These are phyloP conservation scores for Globodera ellingtonae DNA, from an alignment of 1,140 invertebrate species.

Conservation along the genomic window DNA sequence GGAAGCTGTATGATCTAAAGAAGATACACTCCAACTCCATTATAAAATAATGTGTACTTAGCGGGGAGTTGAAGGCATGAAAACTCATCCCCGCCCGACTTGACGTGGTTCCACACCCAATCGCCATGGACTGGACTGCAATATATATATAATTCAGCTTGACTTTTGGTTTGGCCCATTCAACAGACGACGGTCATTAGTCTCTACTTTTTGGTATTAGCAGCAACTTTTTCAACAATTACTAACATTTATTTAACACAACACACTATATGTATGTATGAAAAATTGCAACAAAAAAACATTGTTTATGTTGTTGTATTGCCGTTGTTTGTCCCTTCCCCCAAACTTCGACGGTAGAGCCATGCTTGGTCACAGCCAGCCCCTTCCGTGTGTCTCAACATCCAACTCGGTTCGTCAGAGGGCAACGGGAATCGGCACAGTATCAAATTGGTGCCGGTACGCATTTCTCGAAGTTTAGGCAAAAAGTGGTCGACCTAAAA, in stretches of 20 bases:
- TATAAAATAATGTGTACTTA: too few species aligned
- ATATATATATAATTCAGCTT: too few species aligned
- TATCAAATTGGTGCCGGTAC: constrained; percentile 47
- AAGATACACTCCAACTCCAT: too few species aligned
- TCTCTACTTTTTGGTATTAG: too few species aligned
- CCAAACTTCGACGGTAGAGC: constrained; percentile 47
- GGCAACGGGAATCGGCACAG: constrained; percentile 60
- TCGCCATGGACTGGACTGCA: too few species aligned
- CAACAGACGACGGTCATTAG: too few species aligned
- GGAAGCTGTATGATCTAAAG: background rate
- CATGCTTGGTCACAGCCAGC: constrained; percentile 61
- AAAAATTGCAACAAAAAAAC: background rate
- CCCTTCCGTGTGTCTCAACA: constrained; percentile 45
- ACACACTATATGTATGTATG: background rate
- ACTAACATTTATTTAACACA: background rate
- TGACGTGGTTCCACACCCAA: too few species aligned
- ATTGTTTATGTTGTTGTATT: background rate
- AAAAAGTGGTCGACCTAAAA: constrained; percentile 51
- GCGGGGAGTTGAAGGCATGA: too few species aligned
- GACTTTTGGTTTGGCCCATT: too few species aligned
- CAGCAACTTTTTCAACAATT: too few species aligned
- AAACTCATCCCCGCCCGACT: too few species aligned
- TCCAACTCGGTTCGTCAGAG: constrained; percentile 38
- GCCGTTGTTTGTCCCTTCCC: background rate
- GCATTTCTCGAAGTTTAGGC: constrained; percentile 58